These are phyloP conservation scores for Aethes cnicana DNA, from an alignment of 2,888 invertebrate species.

Conservation along the genomic window DNA sequence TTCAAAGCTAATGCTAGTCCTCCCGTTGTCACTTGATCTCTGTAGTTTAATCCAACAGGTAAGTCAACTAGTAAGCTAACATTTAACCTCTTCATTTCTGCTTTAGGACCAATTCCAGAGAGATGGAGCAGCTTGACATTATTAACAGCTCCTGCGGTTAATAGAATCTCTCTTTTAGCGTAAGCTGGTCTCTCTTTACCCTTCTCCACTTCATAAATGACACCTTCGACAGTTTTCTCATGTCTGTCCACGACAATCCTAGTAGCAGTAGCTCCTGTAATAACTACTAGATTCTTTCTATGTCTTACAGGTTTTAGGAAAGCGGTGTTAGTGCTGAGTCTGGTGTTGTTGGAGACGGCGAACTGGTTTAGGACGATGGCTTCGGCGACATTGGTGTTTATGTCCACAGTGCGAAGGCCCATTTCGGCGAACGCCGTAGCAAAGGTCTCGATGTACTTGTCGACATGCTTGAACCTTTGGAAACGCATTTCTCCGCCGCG, in stretches of 20 bases:
- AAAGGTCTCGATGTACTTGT: conserved; percentile 68
- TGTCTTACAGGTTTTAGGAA: conserved; percentile 68
- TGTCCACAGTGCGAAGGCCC: conserved; percentile 67
- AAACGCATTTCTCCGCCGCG: conserved; percentile 74
- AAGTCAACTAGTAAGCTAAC: conserved; percentile 59
- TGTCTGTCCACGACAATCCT: conserved; percentile 66
- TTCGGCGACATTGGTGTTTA: conserved; percentile 70
- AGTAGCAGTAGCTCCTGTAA: conserved; percentile 68
- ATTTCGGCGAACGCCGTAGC: conserved; percentile 67
- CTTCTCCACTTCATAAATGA: conserved; percentile 68
- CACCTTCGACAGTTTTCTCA: conserved; percentile 67
- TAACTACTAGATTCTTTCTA: conserved; percentile 66
- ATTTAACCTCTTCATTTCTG: conserved; percentile 63
- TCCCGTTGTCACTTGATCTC: conserved; percentile 74
- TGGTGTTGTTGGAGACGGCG: conserved; percentile 66
- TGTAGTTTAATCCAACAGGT: conserved; percentile 72
- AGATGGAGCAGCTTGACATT: conserved; percentile 70
- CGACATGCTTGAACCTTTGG: conserved; percentile 69
- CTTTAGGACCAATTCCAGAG: conserved; percentile 70
- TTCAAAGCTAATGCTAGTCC: conserved; percentile 67
- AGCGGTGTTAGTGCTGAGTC: conserved; percentile 70
- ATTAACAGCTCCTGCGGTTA: conserved; percentile 72
- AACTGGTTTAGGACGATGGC: conserved; percentile 73
- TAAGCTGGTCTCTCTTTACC: conserved; percentile 69
- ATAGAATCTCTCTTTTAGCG: conserved; percentile 69